Evolutionary conservation across 2,888 invertebrate genomes (phyloP), one percentile per base, ranked within the genome.

Genomic region (Thera obeliscata): DNA sequence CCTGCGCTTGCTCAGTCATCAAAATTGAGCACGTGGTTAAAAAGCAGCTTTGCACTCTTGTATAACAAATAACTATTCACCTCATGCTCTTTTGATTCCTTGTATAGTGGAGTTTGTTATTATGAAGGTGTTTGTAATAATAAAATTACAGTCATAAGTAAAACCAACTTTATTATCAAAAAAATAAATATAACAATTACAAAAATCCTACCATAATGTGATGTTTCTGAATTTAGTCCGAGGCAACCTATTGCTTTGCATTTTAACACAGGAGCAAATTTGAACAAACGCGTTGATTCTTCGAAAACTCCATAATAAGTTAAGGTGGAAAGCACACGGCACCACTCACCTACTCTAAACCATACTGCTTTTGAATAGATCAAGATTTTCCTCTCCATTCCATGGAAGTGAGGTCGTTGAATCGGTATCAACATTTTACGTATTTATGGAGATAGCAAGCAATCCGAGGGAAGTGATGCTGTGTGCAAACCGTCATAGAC

Each of bases 191-290:
- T 33, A 55, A 62, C 9, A 41, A 12, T 38, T 46, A 12, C 22
- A 38, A 64, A 54, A 46, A 52, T 33, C 56, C 38, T 58, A 58
- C 12, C 2, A 12, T 61, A 67, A 61, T 68, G 67, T 68, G 67
- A 68, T 68, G 64, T 61, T 43, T 62, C n/a, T 46, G 46, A 46
- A 22, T 49, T 12, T 38, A n/a, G 4, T 22, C 2, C 41, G 5
- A 12, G 22, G 43, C 43, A 41, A 22, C 8, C 43, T 8, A n/a
- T 48, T 49, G 48, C 54, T 48, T 38, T 41, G 8, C 11, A 43
- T 54, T 12, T 46, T 50, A 12, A 54, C 64, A 66, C 67, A 65
- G 70, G 54, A 52, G 57, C 2, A 49, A 75, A 8, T 7, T 8
- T 9, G 33, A 7, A 52, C 33, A 52, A 52, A 52, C 33, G 33